Base-by-base conservation (phyloP, 2,797 vertebrate species). In the Balearica regulorum region DNA sequence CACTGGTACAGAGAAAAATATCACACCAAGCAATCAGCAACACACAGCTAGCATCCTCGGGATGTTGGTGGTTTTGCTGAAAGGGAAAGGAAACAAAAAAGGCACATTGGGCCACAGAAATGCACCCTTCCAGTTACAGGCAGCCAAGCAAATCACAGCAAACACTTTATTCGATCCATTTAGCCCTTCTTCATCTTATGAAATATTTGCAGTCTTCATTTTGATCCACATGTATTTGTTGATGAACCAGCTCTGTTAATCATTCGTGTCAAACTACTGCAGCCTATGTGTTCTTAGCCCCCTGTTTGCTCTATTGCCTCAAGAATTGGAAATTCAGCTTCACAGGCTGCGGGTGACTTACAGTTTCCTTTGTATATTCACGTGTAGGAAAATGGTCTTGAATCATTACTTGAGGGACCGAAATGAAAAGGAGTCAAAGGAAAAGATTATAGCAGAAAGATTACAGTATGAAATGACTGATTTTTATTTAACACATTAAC, bases 401-500 rank as follows among this genome's bases (percentile, higher is more conserved):
- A 79, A 49, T 81, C 35, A 9, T 72, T 65, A 39, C 91, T 73
- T 69, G 39, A 46, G 88, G 73, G 90, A 87, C 33, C 0, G 7
- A 66, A 92, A 91, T 2, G 21, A 69, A 58, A 88, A 86, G 69
- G 28, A 93, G 89, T 49, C 80, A n/a, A 88, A 95, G 80, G 70
- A 46, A 93, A 90, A 93, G 54, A 88, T 88, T 77, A 77, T 16
- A 91, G 84, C 44, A 60, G 84, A 35, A 83, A 92, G 55, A 82
- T 55, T 89, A 62, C 90, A 29, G 83, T 18, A 16, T 26, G 80
- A 90, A 79, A 82, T 80, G 80, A 51, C 81, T 66, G 89, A 64
- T 69, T 96, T 96, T 94, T 79, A 96, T 95, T 96, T 94, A 94
- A 94, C 94, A 70, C 77, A 87, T 96, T 91, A 81, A 76, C 87